Evolutionary conservation across 2,888 invertebrate species (phyloP), one percentile per base, ranked within the genome.

Genomic region (Oligia strigilis): DNA sequence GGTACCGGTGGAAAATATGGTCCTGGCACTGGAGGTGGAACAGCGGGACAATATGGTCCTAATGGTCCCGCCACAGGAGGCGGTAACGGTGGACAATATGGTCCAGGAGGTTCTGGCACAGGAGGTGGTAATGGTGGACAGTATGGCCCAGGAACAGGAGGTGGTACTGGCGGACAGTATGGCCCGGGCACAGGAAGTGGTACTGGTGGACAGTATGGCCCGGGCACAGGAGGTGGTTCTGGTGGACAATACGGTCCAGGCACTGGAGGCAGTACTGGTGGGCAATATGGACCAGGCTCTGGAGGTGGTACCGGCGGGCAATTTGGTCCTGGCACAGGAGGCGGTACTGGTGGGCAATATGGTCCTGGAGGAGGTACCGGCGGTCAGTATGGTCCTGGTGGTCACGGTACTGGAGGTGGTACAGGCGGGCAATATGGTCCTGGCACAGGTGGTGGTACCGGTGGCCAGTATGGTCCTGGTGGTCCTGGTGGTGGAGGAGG

Each of bases 401-500:
- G 75, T 0, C 85, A 75, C 13, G 66, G 60, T 0, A 60, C 71
- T 9, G 83, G 76, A 1, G 49, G 65, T 11, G 70, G 78, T 1
- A 29, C 70, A 0, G 62, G 76, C 4, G 83, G 81, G 0, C 79
- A 78, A 23, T 77, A 77, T 36, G 82, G 76, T 0, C 81, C 86
- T 4, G 81, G 81, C 0, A 77, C 65, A 6, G 86, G 84, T 3
- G 65, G 58, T 0, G 83, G 69, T 11, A 29, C 62, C 0, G 65
- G 78, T 9, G 87, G 86, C 0, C 87, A 81, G 70, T 82, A 82
- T 66, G 82, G 83, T 60, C 58, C 58, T 14, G 17, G n/a, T 23
- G 60, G 74, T 0, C 36, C 75, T 0, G 72, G 62, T 1, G 65
- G 72, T 0, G 66, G 62, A 0, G 72, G 62, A 3, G 65, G 72